Base-by-base conservation (phyloP, 2,113 vertebrate species). In the Brachypodius melanocephalos region DNA sequence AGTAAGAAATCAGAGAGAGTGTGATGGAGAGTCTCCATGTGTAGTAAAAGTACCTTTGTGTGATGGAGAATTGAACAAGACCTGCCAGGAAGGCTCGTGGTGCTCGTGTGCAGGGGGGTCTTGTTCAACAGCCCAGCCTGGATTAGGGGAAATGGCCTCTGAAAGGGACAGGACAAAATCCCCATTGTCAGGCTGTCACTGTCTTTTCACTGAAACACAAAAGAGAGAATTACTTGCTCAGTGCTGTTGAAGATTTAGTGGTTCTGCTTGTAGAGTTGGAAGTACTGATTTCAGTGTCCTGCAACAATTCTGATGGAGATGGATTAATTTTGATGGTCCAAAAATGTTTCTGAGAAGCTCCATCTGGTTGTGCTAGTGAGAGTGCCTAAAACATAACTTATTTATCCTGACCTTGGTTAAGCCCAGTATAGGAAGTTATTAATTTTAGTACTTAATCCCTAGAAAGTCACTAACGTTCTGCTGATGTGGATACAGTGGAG, bases 271-370 rank as follows among this genome's bases (percentile, higher is more conserved):
- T 25, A 14, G n/a, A 42, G 34, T 1, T 51, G 29, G 40, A 34
- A 68, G 38, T 8, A n/a, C 7, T 0, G 0, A 19, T 65, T 66
- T 40, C 32, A 58, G 24, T 73, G 74, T 5, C 34, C 29, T 3
- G 3, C 36, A 45, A 36, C 10, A 31, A 3, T 69, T 80, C 36
- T 62, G 59, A 18, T 14, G 26, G 63, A 82, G 55, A 21, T 42
- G 2, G 66, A 38, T 69, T 80, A n/a, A 36, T 67, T 84, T 21
- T 80, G 20, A 32, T 49, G 18, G 38, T 49, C 42, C 9, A 57
- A 18, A 94, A 62, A 62, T 46, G 31, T n/a, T 73, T 29, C 43
- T 42, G 62, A 85, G 63, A 54, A 79, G 14, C 52, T 90, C 57
- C 5, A 1, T 67, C 46, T 19, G 17, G 22, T 20, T 88, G 8